phyloP scores from a whole-genome alignment of 2,888 invertebrate genomes.

The Teleogryllus oceanicus region DNA sequence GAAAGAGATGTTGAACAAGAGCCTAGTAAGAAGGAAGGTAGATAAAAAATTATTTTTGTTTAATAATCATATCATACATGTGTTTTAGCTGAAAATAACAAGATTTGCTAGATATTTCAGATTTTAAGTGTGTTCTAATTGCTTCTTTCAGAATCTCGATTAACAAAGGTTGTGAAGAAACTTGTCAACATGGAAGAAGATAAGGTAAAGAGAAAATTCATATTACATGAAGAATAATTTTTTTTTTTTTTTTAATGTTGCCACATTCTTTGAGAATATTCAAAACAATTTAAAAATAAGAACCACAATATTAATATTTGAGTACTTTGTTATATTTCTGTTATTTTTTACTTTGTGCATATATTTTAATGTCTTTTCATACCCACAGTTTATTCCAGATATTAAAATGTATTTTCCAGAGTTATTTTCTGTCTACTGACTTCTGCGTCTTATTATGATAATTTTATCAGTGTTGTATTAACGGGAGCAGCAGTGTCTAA shows the following conservation, averaged over 20 bases:
- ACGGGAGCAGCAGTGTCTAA: too few species aligned
- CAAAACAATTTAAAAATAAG: too few species aligned
- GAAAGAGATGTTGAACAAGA: slow-evolving; percentile 85
- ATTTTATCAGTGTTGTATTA: too few species aligned
- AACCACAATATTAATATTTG: too few species aligned
- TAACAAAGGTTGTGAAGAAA: slow-evolving; percentile 66
- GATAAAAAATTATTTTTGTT: slow-evolving; percentile 31
- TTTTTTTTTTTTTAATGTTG: too few species aligned
- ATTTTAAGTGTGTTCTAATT: neutral
- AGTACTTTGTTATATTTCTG: too few species aligned
- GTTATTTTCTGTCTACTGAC: too few species aligned
- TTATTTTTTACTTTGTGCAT: too few species aligned
- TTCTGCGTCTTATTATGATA: too few species aligned
- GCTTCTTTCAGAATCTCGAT: slow-evolving; percentile 49
- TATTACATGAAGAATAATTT: too few species aligned
- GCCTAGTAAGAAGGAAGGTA: slow-evolving; percentile 57
- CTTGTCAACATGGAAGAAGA: slow-evolving; percentile 80
- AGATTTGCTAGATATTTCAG: neutral
- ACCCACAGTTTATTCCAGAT: neutral
- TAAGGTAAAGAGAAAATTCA: slow-evolving; percentile 52
- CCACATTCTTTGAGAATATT: too few species aligned
- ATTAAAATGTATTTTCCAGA: too few species aligned
- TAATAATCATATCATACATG: neutral
- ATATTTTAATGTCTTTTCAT: neutral
- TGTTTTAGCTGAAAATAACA: neutral